Evolutionary conservation across 2,888 invertebrate species (phyloP).

Genomic region (Phalera bucephala): DNA sequence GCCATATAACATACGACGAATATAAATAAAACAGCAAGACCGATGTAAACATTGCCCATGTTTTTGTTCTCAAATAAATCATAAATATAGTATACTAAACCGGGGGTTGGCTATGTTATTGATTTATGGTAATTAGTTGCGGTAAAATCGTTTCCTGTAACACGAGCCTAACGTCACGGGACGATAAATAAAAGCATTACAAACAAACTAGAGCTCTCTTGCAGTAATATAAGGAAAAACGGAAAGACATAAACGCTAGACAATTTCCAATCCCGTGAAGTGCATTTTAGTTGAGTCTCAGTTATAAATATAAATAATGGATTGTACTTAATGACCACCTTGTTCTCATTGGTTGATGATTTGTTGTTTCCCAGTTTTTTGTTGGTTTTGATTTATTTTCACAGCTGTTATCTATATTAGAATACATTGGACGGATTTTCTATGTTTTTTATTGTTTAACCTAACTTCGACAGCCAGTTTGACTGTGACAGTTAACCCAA

Average conservation of each 20-base stretch:
- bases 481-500: not conserved
- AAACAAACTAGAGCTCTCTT: no score
- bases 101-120: not conserved
- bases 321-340: constrained; percentile 31
- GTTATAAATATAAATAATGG: not conserved
- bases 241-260: no score
- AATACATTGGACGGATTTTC: constrained; percentile 7
- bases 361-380: constrained; percentile 52
- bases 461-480: constrained; percentile 4
- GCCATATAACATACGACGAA: no score
- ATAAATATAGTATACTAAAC: no score
- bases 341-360: constrained; percentile 35
- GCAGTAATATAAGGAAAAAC: no score
- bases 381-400: constrained; percentile 4
- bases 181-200: constrained; percentile 2
- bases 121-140: no score
- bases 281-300: no score
- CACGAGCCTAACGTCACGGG: not conserved
- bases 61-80: no score
- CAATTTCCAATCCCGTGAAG: no score
- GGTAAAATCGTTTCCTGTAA: not conserved
- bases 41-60: no score
- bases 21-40: no score
- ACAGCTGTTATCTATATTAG: not conserved
- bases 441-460: constrained; percentile 8